These are phyloP conservation scores for Microchirus variegatus DNA, from an alignment of 2,797 vertebrate genomes.

Conservation along the genomic window DNA sequence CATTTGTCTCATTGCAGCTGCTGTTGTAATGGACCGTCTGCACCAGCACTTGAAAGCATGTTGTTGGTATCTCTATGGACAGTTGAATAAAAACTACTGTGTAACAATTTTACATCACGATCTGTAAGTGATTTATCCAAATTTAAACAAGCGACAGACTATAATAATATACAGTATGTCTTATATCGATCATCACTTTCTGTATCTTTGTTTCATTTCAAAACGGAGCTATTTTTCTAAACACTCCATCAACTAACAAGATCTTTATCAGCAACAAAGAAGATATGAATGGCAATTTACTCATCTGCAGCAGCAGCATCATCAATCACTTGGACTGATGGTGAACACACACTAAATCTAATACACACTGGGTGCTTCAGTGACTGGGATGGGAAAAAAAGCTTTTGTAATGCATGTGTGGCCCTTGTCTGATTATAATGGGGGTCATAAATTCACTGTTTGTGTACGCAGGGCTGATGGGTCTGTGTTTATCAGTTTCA, in stretches of 20 bases:
- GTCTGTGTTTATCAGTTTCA: slow-evolving; percentile 30
- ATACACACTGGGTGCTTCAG: slow-evolving; percentile 50
- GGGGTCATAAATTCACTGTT: slow-evolving; percentile 54
- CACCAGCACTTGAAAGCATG: slow-evolving; percentile 3
- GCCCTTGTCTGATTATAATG: slow-evolving; percentile 60
- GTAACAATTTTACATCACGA: neutral
- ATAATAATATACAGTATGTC: neutral
- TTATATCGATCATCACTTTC: slow-evolving; percentile 1
- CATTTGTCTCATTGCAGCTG: slow-evolving; percentile 13
- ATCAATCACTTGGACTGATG: slow-evolving; percentile 65
- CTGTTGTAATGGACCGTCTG: slow-evolving; percentile 13
- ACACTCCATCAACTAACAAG: slow-evolving; percentile 45
- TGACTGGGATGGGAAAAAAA: slow-evolving; percentile 55
- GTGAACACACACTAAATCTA: slow-evolving; percentile 34
- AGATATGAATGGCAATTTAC: slow-evolving; percentile 65
- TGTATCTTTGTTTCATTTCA: slow-evolving; percentile 23
- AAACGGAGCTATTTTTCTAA: slow-evolving; percentile 44
- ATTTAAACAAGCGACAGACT: neutral
- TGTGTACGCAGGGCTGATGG: slow-evolving; percentile 36
- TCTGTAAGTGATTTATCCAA: neutral
- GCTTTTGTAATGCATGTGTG: slow-evolving; percentile 50
- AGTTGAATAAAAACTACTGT: neutral
- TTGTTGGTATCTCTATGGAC: slow-evolving; percentile 7
- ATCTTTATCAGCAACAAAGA: slow-evolving; percentile 55
- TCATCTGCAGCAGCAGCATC: slow-evolving; percentile 21